Conservation (phyloP, 2,113 vertebrate genomes). For the Neodon shergylaensis region DNA sequence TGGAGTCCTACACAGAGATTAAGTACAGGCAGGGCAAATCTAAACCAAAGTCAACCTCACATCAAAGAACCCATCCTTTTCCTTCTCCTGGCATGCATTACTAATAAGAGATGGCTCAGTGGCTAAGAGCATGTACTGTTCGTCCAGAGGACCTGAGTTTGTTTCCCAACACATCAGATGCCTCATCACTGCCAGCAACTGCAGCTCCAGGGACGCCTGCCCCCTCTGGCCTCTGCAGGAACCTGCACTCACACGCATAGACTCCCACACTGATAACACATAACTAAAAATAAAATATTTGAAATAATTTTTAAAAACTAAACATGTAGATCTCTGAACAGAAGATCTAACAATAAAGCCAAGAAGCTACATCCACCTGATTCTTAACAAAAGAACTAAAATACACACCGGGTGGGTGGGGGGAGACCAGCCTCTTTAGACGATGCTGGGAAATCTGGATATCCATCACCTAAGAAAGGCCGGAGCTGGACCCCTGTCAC, state of each 20-base stretch:
- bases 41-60: conserved; percentile 29
- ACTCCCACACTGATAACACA: neutral
- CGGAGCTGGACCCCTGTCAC: neutral
- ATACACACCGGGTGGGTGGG: accelerated
- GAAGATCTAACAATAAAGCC: neutral
- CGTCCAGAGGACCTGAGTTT: neutral
- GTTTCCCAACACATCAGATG: neutral
- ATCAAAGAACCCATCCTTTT: conserved; percentile 15
- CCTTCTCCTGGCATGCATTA: neutral
- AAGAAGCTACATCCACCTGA: neutral
- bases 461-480: neutral
- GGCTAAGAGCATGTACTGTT: neutral
- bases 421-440: neutral
- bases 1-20: neutral
- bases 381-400: neutral
- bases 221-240: neutral
- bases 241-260: neutral
- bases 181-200: neutral
- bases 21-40: conserved; percentile 30
- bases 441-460: neutral
- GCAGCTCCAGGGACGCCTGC: neutral
- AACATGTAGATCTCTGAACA: neutral
- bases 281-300: neutral
- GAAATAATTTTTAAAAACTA: neutral
- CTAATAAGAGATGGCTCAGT: neutral